These are phyloP conservation scores for Herminia tarsipennalis DNA, from an alignment of 2,888 invertebrate genomes.

Conservation along the genomic window DNA sequence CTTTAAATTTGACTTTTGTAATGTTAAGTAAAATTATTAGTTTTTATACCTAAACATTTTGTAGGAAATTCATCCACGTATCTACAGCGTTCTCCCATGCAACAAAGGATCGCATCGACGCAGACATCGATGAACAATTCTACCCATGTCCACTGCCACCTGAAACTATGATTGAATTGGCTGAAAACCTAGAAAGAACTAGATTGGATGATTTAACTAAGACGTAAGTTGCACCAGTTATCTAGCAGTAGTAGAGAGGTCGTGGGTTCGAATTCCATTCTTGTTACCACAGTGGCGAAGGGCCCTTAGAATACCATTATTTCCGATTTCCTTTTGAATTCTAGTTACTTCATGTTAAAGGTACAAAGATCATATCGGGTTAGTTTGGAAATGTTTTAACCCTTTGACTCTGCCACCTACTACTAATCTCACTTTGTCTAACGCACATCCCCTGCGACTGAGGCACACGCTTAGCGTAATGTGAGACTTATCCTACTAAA, in stretches of 20 bases:
- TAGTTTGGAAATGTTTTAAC: too few species aligned
- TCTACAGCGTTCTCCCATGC: conserved; percentile 76
- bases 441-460: neutral
- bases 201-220: conserved; percentile 31
- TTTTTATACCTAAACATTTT: conserved; percentile 13
- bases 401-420: too few species aligned
- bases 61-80: conserved; percentile 48
- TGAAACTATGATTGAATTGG: conserved; percentile 37
- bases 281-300: too few species aligned
- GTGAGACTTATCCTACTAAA: too few species aligned
- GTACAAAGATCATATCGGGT: too few species aligned
- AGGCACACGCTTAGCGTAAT: neutral
- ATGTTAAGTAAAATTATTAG: neutral
- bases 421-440: too few species aligned
- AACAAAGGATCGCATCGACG: conserved; percentile 13
- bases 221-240: conserved; percentile 21
- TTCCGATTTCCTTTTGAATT: too few species aligned
- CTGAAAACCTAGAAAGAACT: conserved; percentile 29
- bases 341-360: too few species aligned
- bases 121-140: conserved; percentile 38
- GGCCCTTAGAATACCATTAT: too few species aligned
- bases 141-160: conserved; percentile 40
- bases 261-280: too few species aligned
- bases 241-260: neutral
- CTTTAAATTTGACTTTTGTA: too few species aligned